phyloP scores from a whole-genome alignment of 2,113 vertebrate species.

The Setophaga petechia region DNA sequence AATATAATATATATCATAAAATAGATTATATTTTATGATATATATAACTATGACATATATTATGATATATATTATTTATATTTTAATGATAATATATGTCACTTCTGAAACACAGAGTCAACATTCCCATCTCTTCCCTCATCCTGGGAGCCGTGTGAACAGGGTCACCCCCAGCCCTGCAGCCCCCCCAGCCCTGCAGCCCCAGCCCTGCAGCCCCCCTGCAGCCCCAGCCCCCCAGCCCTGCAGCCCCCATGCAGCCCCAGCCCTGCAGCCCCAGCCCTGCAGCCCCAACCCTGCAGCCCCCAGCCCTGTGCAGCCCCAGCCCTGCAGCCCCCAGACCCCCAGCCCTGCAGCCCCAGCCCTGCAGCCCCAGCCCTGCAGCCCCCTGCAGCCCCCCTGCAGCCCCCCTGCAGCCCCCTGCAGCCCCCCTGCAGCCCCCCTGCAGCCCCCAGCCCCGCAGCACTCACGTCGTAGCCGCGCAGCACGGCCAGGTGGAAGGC shows the following conservation, averaged over 20 bases:
- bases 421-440: background rate
- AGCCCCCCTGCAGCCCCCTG: too few relatives aligned
- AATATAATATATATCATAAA: too few relatives aligned
- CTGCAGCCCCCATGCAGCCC: too few relatives aligned
- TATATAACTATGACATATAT: too few relatives aligned
- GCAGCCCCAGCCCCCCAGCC: background rate
- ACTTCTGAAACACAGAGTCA: too few relatives aligned
- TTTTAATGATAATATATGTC: too few relatives aligned
- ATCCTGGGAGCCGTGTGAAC: too few relatives aligned
- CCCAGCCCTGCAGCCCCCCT: background rate
- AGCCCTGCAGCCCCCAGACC: too few relatives aligned
- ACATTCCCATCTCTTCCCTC: too few relatives aligned
- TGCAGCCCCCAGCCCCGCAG: accelerated
- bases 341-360: background rate
- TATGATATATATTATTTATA: too few relatives aligned
- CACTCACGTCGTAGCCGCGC: slow-evolving; percentile 92
- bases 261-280: background rate
- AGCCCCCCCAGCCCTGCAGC: too few relatives aligned
- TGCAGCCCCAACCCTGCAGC: background rate
- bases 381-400: background rate
- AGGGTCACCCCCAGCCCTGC: background rate
- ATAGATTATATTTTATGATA: too few relatives aligned
- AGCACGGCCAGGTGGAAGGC: slow-evolving; percentile 97
- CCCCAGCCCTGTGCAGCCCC: background rate
- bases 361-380: background rate